Percentiles rank a stretch among this genome's conserved stretches.
phyloP scores from a whole-genome alignment of 2,888 invertebrate genomes.

The Halictus quadricinctus region DNA sequence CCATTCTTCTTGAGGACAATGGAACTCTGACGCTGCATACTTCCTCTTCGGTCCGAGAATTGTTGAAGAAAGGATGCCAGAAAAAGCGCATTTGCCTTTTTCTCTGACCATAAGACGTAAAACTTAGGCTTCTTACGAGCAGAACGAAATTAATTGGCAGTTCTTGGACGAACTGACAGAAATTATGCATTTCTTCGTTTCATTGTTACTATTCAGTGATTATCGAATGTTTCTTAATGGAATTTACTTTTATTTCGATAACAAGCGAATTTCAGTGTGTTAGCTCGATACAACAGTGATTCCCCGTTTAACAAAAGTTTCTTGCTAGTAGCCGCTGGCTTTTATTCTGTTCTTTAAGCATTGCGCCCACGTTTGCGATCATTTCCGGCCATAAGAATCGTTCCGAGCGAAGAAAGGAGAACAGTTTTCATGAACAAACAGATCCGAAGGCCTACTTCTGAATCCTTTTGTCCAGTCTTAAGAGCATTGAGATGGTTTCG shows the following conservation, averaged over 20 bases:
- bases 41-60: not conserved
- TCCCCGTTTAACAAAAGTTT: not conserved
- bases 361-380: constrained; percentile 3
- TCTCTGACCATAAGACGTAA: not conserved
- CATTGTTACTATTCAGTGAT: not conserved
- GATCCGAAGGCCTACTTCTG: constrained; percentile 40
- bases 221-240: too few species aligned
- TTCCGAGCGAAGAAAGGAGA: constrained; percentile 19
- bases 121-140: not conserved
- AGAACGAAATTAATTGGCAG: constrained; percentile 2
- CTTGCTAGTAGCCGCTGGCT: not conserved
- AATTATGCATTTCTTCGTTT: not conserved
- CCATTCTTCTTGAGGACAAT: not conserved
- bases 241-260: not conserved
- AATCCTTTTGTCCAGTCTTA: constrained; percentile 40
- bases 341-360: not conserved
- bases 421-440: constrained; percentile 32
- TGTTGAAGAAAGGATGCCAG: not conserved
- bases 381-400: not conserved
- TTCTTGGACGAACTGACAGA: not conserved
- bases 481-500: constrained; percentile 38
- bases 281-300: not conserved
- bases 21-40: not conserved
- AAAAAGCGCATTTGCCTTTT: not conserved
- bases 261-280: not conserved